phyloP scores from a whole-genome alignment of 2,113 vertebrate genomes.

The Nothocercus nigrocapillus region DNA sequence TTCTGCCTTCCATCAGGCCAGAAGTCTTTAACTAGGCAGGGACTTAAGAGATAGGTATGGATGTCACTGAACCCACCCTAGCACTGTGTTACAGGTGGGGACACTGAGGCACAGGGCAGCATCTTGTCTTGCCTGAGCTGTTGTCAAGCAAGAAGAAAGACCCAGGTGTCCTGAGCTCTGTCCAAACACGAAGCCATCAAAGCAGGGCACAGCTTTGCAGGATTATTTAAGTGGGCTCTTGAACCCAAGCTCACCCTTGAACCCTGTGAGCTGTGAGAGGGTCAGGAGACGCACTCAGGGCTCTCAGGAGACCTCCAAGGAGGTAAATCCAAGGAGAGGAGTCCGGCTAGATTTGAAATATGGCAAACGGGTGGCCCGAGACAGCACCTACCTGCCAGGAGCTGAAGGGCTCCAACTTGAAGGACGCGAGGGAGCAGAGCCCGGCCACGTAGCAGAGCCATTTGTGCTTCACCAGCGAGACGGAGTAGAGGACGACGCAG shows the following conservation, averaged over 20 bases:
- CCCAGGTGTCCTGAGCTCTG: background rate
- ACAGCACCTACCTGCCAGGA: constrained; percentile 89
- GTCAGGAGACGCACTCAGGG: background rate
- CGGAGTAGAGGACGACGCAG: constrained; percentile 89
- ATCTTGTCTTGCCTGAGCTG: background rate
- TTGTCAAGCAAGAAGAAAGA: background rate
- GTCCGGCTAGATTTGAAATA: rapidly evolving
- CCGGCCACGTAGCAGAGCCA: constrained; percentile 91
- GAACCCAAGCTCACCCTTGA: background rate
- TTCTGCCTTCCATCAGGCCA: background rate
- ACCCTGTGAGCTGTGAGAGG: background rate
- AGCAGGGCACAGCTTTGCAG: rapidly evolving
- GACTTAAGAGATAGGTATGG: background rate
- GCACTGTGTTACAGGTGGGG: background rate
- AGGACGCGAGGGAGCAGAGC: constrained; percentile 88
- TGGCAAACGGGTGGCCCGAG: rapidly evolving
- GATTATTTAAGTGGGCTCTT: background rate
- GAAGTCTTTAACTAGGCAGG: background rate
- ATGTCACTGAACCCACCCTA: background rate
- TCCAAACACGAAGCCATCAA: background rate
- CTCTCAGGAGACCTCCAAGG: background rate
- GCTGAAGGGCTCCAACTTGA: constrained; percentile 91
- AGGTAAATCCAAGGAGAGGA: background rate
- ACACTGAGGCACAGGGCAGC: background rate
- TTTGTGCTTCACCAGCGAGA: constrained; percentile 86